Evolutionary conservation across 2,797 vertebrate genomes (phyloP).

Genomic region (Anguilla anguilla): DNA sequence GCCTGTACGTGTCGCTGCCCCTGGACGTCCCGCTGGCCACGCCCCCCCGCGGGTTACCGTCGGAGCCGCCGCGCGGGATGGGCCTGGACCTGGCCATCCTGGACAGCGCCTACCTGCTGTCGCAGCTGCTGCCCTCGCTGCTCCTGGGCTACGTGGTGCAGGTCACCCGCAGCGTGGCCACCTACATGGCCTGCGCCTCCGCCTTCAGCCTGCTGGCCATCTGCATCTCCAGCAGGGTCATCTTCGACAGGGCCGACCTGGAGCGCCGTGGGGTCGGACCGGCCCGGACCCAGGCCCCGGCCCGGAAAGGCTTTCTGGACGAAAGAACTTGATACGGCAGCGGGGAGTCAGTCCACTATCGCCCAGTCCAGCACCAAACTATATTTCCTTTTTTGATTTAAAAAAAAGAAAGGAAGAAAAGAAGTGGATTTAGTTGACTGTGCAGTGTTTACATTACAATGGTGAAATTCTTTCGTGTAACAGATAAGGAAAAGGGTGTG

Average conservation of each 20-base stretch:
- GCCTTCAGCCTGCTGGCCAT: slow-evolving; percentile 78
- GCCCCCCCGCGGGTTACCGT: slow-evolving; percentile 33
- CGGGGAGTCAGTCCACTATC: not conserved
- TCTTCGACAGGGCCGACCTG: slow-evolving; percentile 79
- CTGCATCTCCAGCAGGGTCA: slow-evolving; percentile 76
- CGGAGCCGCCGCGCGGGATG: slow-evolving; percentile 68
- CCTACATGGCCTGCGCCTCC: slow-evolving; percentile 77
- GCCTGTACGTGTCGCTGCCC: slow-evolving; percentile 59
- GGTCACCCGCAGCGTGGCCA: slow-evolving; percentile 76
- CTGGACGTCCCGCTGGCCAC: slow-evolving; percentile 19
- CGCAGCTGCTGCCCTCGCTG: slow-evolving; percentile 82
- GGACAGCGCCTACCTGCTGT: slow-evolving; percentile 84
- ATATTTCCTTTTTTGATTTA: not conserved
- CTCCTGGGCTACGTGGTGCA: slow-evolving; percentile 81
- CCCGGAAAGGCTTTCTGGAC: not conserved
- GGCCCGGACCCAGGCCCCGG: not conserved
- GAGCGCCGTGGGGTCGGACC: slow-evolving; percentile 46
- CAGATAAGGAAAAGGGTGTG: not conserved
- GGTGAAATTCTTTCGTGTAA: not conserved
- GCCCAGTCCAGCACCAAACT: not conserved
- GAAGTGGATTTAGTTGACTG: not conserved
- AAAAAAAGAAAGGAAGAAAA: not conserved
- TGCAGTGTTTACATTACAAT: not conserved
- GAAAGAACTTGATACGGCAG: not conserved
- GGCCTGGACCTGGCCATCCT: slow-evolving; percentile 84